Evolutionary conservation across 2,113 vertebrate species (phyloP), one percentile per base, ranked within the genome.

Genomic region (Gadus chalcogrammus): DNA sequence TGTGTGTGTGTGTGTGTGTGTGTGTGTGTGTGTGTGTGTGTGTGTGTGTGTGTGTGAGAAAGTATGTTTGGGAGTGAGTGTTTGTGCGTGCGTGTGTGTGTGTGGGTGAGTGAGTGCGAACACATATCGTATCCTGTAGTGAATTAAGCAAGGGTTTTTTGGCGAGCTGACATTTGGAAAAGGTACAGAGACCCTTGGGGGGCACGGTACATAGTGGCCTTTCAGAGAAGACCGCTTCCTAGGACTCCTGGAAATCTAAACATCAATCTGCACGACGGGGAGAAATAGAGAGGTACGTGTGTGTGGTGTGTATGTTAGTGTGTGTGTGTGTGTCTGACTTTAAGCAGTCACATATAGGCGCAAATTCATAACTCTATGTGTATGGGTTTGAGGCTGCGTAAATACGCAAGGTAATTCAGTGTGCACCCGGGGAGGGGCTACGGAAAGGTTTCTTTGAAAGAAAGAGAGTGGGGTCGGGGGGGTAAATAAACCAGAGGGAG

Each of bases 101-200:
- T 77, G 65, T 64, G 76, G 60, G 64, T 75, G 64, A 60, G 67
- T 28, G 73, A 35, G 77, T 61, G 71, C 68, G 72, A 48, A 48
- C 13, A 48, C 42, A 13, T 20, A 38, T 70, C 59, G 64, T 65
- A 70, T 80, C 72, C 82, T 76, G 77, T 66, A 79, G 82, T 55
- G 76, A 48, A 48, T 48, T 9, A 48, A 76, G 69, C 67, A 18
- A 81, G 48, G 66, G 75, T 58, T 77, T 71, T 85, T 81, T 74
- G 76, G 75, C 13, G 18, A 77, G 77, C 77, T 87, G 83, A 86
- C 85, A 88, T 87, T 86, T 88, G 70, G 75, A 79, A 78, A 48
- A 82, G 62, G 71, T 72, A 82, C 72, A 78, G 79, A 77, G 76
- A 80, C 76, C 83, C 77, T 65, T 78, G 79, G 83, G 82, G 78